These are phyloP conservation scores for Eucera pruinosa DNA, from an alignment of 2,888 invertebrate species.

Conservation along the genomic window DNA sequence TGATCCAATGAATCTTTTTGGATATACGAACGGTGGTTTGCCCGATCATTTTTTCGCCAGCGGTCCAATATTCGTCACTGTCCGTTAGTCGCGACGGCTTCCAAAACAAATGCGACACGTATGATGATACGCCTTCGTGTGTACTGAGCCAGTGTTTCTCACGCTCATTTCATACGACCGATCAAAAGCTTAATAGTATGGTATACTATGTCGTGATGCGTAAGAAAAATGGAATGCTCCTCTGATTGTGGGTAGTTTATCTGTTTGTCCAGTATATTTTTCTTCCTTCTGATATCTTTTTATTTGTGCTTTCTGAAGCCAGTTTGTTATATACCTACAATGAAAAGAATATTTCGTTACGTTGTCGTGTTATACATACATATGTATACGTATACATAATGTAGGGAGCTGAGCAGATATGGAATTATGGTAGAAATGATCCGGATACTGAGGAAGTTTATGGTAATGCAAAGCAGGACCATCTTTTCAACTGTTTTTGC, in stretches of 20 bases:
- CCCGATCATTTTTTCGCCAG: neutral
- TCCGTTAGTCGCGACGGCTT: conserved; percentile 1
- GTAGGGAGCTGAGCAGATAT: neutral
- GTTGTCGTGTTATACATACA: neutral
- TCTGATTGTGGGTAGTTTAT: conserved; percentile 19
- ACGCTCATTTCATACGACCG: conserved; percentile 4
- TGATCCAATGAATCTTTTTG: neutral
- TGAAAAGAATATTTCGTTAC: neutral
- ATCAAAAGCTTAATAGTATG: conserved; percentile 11
- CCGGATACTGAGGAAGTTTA: no score
- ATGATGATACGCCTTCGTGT: conserved; percentile 15
- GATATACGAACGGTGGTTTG: neutral
- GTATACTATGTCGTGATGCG: conserved; percentile 3
- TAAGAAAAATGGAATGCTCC: conserved; percentile 26
- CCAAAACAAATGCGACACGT: conserved; percentile 37
- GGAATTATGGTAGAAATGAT: neutral
- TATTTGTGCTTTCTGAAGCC: neutral
- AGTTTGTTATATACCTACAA: neutral
- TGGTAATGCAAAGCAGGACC: neutral
- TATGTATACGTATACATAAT: neutral
- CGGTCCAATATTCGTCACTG: conserved; percentile 13
- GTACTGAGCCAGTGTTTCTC: conserved; percentile 29
- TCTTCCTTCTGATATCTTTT: neutral
- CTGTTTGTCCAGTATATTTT: neutral
- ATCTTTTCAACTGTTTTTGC: neutral